phyloP scores from a whole-genome alignment of 2,797 vertebrate genomes.

The Gymnothorax javanicus region DNA sequence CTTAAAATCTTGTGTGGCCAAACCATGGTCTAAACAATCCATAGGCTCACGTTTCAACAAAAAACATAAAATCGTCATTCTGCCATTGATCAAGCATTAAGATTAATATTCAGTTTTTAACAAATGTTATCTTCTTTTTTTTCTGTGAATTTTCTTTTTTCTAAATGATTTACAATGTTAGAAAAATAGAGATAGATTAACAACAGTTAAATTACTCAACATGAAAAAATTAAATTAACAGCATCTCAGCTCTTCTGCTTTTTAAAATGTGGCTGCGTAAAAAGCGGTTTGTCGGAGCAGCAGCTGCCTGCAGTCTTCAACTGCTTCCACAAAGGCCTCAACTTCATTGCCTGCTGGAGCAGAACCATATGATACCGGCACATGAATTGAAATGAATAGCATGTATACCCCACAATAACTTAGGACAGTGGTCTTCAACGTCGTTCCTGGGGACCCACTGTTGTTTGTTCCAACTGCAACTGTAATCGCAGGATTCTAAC shows the following conservation, averaged over 20 bases:
- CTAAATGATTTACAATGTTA: background rate
- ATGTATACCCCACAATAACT: background rate
- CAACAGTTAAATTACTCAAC: background rate
- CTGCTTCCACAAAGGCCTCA: background rate
- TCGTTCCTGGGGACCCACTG: too few species aligned
- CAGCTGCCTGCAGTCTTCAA: background rate
- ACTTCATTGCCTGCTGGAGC: background rate
- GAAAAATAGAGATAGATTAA: background rate
- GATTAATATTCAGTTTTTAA: background rate
- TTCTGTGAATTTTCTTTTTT: background rate
- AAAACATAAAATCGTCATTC: background rate
- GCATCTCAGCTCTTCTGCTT: background rate
- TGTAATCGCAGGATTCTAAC: too few species aligned
- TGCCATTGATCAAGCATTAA: background rate
- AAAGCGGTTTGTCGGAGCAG: background rate
- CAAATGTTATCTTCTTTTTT: background rate
- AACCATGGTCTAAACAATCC: constrained; percentile 21
- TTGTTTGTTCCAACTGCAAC: too few species aligned
- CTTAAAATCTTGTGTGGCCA: constrained; percentile 5
- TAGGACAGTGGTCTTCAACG: too few species aligned
- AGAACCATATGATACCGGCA: background rate
- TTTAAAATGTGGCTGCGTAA: background rate
- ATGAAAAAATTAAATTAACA: background rate
- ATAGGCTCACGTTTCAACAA: background rate
- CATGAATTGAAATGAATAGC: background rate